Evolutionary conservation across 2,797 vertebrate species (phyloP).

Genomic region (Sparidentex hasta): DNA sequence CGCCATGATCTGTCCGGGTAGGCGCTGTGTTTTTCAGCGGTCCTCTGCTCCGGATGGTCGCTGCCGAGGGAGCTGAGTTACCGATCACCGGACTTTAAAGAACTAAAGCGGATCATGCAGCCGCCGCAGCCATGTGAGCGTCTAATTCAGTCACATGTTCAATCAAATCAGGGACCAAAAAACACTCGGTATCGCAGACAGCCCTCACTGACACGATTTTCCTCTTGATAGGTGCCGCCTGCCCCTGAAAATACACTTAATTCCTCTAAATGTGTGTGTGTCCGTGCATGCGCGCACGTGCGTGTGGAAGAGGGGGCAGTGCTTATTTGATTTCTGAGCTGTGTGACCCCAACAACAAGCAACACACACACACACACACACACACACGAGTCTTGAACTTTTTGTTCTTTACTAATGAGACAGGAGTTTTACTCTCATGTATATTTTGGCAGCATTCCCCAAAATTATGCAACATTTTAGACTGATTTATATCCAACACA

Average conservation of each 20-base stretch:
- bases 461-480: neutral
- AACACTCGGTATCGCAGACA: slow-evolving; percentile 60
- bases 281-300: slow-evolving; percentile 62
- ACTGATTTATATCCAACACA: neutral
- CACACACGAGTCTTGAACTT: neutral
- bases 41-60: slow-evolving; percentile 77
- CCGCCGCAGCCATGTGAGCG: slow-evolving; percentile 83
- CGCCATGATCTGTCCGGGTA: slow-evolving; percentile 88
- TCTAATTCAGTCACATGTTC: slow-evolving; percentile 86
- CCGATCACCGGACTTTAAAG: slow-evolving; percentile 81
- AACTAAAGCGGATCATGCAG: slow-evolving; percentile 85
- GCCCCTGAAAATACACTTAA: slow-evolving; percentile 61
- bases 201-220: slow-evolving; percentile 33
- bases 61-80: slow-evolving; percentile 75
- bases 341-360: slow-evolving; percentile 60
- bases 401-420: neutral
- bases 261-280: slow-evolving; percentile 54
- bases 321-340: slow-evolving; percentile 76
- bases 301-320: slow-evolving; percentile 69
- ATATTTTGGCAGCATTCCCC: no score
- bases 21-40: slow-evolving; percentile 70
- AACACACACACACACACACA: neutral
- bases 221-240: slow-evolving; percentile 56
- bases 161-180: slow-evolving; percentile 59
- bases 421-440: no score